These are phyloP conservation scores for Chrysopa pallens DNA, from an alignment of 1,140 invertebrate species.

Conservation along the genomic window DNA sequence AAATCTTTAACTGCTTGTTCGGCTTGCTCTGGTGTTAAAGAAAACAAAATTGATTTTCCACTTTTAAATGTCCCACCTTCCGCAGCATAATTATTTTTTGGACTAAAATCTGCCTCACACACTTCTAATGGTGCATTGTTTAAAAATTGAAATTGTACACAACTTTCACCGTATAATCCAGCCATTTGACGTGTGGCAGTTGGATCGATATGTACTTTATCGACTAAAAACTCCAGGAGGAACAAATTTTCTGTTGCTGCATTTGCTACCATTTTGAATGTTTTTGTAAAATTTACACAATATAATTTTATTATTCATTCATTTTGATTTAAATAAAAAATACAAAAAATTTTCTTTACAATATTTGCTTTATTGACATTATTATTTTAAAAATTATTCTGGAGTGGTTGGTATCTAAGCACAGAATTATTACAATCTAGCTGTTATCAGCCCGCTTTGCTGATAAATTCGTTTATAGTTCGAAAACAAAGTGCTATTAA, in stretches of 20 bases:
- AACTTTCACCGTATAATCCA: conserved; percentile 27
- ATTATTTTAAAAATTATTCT: too few relatives aligned
- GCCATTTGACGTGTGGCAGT: conserved; percentile 14
- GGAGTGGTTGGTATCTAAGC: too few relatives aligned
- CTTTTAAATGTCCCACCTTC: conserved; percentile 24
- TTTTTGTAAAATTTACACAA: conserved; percentile 10
- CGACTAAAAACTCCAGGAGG: conserved; percentile 32
- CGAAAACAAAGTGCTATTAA: too few relatives aligned
- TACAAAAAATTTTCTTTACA: conserved; percentile 3
- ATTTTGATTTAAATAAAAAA: conserved; percentile 16
- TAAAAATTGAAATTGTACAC: conserved; percentile 27
- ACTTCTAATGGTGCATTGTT: conserved; percentile 29
- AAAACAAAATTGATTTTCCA: conserved; percentile 34
- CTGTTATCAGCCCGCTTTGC: too few relatives aligned
- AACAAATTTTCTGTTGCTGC: conserved; percentile 31
- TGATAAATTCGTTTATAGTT: too few relatives aligned
- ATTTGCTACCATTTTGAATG: conserved; percentile 21
- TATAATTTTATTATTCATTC: conserved; percentile 5
- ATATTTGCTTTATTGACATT: too few relatives aligned
- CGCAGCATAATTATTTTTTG: conserved; percentile 15
- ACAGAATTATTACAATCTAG: too few relatives aligned
- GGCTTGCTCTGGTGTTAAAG: conserved; percentile 19
- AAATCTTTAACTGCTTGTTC: conserved; percentile 17
- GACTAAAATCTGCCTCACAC: conserved; percentile 29
- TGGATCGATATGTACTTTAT: conserved; percentile 25